Evolutionary conservation across 2,797 vertebrate genomes (phyloP).

Genomic region (Oophaga sylvatica): DNA sequence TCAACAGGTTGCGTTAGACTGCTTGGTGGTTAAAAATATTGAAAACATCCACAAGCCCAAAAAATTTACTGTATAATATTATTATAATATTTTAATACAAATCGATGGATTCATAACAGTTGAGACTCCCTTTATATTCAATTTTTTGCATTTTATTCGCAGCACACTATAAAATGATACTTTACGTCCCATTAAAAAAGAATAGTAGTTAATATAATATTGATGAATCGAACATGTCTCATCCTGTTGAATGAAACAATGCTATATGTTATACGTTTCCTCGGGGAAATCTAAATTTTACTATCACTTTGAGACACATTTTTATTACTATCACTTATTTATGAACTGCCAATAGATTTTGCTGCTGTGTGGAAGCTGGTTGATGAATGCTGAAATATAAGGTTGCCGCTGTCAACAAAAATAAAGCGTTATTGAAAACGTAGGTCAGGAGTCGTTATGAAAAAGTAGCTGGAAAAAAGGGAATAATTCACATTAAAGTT

Average conservation of each 20-base stretch:
- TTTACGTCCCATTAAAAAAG: slow-evolving; percentile 3
- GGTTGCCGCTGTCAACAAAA: slow-evolving; percentile 9
- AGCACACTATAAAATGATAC: not conserved
- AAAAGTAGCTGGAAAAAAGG: not conserved
- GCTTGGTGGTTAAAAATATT: not conserved
- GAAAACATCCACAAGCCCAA: not conserved
- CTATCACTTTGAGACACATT: slow-evolving; percentile 30
- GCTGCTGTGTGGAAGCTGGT: not conserved
- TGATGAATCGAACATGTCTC: slow-evolving; percentile 33
- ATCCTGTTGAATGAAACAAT: slow-evolving; percentile 13
- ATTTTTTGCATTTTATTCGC: not conserved
- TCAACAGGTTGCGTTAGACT: not conserved
- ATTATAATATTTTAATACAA: not conserved
- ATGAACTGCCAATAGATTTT: slow-evolving; percentile 41
- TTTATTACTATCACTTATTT: slow-evolving; percentile 45
- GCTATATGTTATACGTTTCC: slow-evolving; percentile 25
- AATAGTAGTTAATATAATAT: slow-evolving; percentile 31
- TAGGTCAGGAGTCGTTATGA: not conserved
- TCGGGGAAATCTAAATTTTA: slow-evolving; percentile 28
- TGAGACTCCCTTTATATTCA: not conserved
- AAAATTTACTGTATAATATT: not conserved
- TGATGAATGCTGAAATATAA: slow-evolving; percentile 20
- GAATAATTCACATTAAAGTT: slow-evolving; percentile 6
- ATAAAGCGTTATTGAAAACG: slow-evolving; percentile 29
- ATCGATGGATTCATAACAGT: not conserved